These are phyloP conservation scores for Microcebus ravelobensis DNA, from an alignment of 2,113 vertebrate species.

Conservation along the genomic window DNA sequence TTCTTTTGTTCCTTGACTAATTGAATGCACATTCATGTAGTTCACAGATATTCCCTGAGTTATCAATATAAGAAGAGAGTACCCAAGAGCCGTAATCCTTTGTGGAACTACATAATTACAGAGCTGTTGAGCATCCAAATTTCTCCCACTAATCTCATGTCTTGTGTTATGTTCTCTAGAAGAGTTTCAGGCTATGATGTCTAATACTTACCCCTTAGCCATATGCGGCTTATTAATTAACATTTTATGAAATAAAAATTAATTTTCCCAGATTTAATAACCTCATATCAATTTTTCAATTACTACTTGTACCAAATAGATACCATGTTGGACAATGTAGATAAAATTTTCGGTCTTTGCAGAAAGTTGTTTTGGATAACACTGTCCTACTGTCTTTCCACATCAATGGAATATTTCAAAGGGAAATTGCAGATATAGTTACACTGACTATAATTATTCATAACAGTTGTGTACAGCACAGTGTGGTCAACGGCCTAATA, in stretches of 20 bases:
- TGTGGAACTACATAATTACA: background rate
- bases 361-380: background rate
- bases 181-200: background rate
- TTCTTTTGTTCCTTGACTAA: background rate
- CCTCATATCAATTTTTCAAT: background rate
- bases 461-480: background rate
- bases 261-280: background rate
- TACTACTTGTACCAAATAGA: background rate
- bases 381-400: background rate
- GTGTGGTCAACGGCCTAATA: background rate
- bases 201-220: background rate
- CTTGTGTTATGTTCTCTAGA: background rate
- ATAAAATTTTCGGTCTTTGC: background rate
- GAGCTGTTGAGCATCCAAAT: background rate
- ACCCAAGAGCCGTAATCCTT: background rate
- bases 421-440: background rate
- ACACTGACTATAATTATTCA: background rate
- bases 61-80: background rate
- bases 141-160: background rate
- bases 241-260: background rate
- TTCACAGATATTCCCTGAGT: background rate
- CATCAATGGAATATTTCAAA: background rate
- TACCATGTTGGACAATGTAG: background rate
- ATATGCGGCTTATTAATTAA: background rate
- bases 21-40: background rate